Conservation (phyloP, 2,113 vertebrate species). For the Podiceps cristatus region DNA sequence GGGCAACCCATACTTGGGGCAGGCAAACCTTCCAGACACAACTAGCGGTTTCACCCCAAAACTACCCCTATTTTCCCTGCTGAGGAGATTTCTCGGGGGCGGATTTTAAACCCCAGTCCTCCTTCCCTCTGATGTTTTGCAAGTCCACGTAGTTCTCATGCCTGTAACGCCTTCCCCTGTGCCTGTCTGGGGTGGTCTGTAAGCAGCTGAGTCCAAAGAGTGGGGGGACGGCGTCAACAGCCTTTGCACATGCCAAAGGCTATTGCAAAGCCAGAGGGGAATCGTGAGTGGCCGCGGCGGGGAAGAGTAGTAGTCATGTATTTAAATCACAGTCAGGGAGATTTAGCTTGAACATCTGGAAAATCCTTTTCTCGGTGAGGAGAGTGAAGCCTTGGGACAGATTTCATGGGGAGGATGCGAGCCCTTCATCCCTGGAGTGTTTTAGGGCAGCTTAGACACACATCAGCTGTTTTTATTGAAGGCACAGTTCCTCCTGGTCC, state of each 20-base stretch:
- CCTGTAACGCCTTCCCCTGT: neutral
- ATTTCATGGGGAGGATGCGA: neutral
- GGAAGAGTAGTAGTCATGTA: neutral
- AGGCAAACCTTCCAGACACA: neutral
- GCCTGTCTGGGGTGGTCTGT: neutral
- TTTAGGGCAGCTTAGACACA: neutral
- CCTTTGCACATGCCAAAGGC: neutral
- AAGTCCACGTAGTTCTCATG: neutral
- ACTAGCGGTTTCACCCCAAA: neutral
- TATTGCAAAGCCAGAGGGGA: neutral
- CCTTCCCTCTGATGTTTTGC: neutral
- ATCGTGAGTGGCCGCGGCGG: accelerated
- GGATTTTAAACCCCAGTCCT: neutral
- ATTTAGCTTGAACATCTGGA: neutral
- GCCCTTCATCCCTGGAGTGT: neutral
- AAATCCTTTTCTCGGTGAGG: neutral
- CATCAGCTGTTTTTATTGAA: neutral
- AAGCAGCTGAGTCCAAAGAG: neutral
- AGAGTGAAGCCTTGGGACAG: neutral
- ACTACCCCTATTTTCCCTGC: neutral
- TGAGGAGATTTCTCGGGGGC: neutral
- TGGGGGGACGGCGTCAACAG: accelerated
- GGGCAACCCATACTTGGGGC: neutral
- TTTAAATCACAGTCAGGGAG: neutral
- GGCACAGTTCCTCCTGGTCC: neutral